Evolutionary conservation across 1,140 invertebrate genomes (phyloP), one percentile per base, ranked within the genome.

Genomic region (Asobara japonica): DNA sequence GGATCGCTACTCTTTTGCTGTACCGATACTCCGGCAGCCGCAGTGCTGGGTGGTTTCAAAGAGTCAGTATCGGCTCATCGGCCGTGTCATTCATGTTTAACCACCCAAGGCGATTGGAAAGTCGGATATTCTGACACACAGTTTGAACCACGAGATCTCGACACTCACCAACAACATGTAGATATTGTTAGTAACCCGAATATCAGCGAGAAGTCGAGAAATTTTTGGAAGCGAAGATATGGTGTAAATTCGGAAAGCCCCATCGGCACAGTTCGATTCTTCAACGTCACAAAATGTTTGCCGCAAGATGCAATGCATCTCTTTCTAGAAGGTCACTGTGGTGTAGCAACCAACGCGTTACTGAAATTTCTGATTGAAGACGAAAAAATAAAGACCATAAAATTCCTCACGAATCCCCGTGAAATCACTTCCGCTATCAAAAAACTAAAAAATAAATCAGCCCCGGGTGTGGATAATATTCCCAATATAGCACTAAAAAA

Each of bases 241-340:
- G 75, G 76, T 0, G 56, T 79, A 0, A 79, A 79, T 61, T 10
- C 5, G 6, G 3, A 31, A 38, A 33, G 72, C 70, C 72, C 62
- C 78, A 38, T 18, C 78, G 22, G 30, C 33, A 33, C 5, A 6
- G 10, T 33, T 7, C 65, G 76, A 7, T 69, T 62, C 20, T 68
- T 72, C 45, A 75, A 79, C 33, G 71, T 78, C 0, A 79, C 74
- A 2, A 31, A 65, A 51, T 77, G 76, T 71, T 70, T 78, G n/a
- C 76, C 74, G 10, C 78, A 79, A 61, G 78, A 79, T 67, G 22
- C 31, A 16, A 79, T 78, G 75, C 77, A 77, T 41, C n/a, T n/a
- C n/a, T n/a, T n/a, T n/a, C n/a, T n/a, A n/a, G n/a, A n/a, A n/a
- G n/a, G n/a, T n/a, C n/a, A n/a, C n/a, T n/a, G n/a, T n/a, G n/a